phyloP scores from a whole-genome alignment of 2,888 invertebrate species.

The Drosophila percnosoma region DNA sequence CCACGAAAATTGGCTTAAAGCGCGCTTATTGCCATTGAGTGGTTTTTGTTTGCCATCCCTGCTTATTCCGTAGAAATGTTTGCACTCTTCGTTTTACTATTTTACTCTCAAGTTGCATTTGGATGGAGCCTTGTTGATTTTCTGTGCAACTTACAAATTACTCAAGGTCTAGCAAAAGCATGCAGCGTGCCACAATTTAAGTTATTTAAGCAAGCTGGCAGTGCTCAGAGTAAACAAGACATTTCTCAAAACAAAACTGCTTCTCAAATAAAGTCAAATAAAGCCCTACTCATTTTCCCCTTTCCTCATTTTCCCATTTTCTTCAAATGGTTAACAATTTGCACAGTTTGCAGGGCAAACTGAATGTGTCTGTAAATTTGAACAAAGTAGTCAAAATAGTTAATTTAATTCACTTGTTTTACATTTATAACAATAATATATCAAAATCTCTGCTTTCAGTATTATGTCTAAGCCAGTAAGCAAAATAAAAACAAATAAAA shows the following conservation, averaged over 20 bases:
- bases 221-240: not conserved
- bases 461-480: too few relatives aligned
- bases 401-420: not conserved
- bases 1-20: constrained; percentile 75
- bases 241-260: not conserved
- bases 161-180: not conserved
- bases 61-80: constrained; percentile 65
- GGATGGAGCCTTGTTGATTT: not conserved
- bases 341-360: not conserved
- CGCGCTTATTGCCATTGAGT: constrained; percentile 68
- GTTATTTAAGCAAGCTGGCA: too few relatives aligned
- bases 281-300: too few relatives aligned
- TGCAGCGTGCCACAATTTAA: not conserved
- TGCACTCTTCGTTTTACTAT: constrained; percentile 39
- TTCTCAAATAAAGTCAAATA: not conserved
- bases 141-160: not conserved
- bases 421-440: too few relatives aligned
- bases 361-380: not conserved
- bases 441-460: too few relatives aligned
- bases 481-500: too few relatives aligned
- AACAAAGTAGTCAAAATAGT: not conserved
- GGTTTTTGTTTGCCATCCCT: constrained; percentile 73
- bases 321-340: not conserved
- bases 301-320: too few relatives aligned
- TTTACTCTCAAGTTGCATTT: constrained; percentile 28